These are phyloP conservation scores for Eubucco bourcierii DNA, from an alignment of 2,113 vertebrate species.

Conservation along the genomic window DNA sequence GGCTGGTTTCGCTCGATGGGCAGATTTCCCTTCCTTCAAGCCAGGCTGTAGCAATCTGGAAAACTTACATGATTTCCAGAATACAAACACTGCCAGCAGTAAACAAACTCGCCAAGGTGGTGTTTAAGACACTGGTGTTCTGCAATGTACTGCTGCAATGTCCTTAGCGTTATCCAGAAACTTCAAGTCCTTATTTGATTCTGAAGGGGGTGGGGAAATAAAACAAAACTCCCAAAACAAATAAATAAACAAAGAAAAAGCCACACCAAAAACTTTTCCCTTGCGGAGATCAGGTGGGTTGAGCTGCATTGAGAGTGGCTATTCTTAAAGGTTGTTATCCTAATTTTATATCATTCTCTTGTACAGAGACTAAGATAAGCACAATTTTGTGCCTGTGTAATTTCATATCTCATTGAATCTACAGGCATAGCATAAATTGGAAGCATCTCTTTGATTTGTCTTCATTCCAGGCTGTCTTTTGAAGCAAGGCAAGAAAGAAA, in stretches of 20 bases:
- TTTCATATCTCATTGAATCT: conserved; percentile 10
- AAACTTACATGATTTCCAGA: background rate
- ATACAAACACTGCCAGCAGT: background rate
- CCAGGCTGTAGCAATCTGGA: background rate
- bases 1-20: background rate
- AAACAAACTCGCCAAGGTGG: background rate
- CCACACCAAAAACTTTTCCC: background rate
- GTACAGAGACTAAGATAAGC: background rate
- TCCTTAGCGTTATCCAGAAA: background rate
- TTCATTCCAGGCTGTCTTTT: background rate
- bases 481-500: background rate
- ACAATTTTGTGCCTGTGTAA: background rate
- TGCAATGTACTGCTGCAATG: background rate
- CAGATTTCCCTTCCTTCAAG: background rate
- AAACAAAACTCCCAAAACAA: no score
- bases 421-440: background rate
- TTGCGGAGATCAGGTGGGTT: conserved; percentile 2
- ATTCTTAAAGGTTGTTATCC: conserved; percentile 4
- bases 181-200: background rate
- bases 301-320: background rate
- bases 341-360: conserved; percentile 18
- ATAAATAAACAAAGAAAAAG: no score
- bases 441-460: background rate
- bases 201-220: background rate
- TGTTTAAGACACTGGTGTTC: background rate